Conservation (phyloP, 2,888 invertebrate species). For the Latrodectus elegans region DNA sequence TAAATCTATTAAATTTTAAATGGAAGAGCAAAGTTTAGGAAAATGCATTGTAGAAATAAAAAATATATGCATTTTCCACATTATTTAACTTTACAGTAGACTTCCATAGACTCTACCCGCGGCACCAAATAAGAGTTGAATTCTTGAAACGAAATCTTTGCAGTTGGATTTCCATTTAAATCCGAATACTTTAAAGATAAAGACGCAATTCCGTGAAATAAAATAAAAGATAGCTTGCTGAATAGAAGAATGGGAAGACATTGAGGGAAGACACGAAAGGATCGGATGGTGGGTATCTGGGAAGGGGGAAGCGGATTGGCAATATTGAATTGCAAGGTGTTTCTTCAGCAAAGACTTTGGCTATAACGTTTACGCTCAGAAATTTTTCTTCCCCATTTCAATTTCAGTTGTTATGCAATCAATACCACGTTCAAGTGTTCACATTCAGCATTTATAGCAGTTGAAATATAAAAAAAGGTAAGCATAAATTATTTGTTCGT, state of each 20-base stretch:
- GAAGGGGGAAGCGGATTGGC: not conserved
- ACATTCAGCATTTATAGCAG: conserved; percentile 24
- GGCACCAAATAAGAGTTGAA: conserved; percentile 34
- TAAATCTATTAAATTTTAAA: too few species aligned
- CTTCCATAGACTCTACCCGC: conserved; percentile 1
- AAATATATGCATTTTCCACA: conserved; percentile 7
- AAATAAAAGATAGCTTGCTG: conserved; percentile 49
- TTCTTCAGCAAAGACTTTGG: conserved; percentile 23
- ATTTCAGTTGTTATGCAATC: conserved; percentile 61
- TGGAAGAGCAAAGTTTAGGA: not conserved
- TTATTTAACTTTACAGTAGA: conserved; percentile 23
- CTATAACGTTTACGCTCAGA: conserved; percentile 36
- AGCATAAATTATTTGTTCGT: not conserved
- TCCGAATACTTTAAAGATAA: conserved; percentile 60
- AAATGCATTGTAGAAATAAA: not conserved
- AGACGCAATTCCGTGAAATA: conserved; percentile 59
- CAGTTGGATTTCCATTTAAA: conserved; percentile 58
- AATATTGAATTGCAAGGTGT: conserved; percentile 60
- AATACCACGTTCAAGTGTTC: conserved; percentile 17
- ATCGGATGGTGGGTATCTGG: not conserved
- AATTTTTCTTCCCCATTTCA: conserved; percentile 54
- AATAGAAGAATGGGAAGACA: conserved; percentile 51
- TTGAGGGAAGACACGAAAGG: conserved; percentile 21
- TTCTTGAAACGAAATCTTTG: conserved; percentile 50
- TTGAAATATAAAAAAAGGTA: not conserved